Conservation (phyloP, 2,797 vertebrate genomes). For the Erethizon dorsatum region DNA sequence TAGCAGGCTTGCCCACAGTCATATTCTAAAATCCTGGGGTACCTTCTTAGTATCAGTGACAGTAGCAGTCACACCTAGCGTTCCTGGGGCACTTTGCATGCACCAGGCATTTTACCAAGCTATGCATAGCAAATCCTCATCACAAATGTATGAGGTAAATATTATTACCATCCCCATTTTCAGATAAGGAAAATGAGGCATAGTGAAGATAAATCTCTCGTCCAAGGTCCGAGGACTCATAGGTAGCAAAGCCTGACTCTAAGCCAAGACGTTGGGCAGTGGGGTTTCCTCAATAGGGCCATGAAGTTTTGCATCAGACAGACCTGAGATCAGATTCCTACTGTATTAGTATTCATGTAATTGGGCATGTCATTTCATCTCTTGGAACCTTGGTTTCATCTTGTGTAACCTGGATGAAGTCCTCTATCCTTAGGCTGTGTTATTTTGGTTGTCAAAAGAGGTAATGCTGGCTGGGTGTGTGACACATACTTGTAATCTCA, state of each 20-base stretch:
- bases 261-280: neutral
- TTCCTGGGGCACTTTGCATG: neutral
- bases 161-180: neutral
- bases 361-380: neutral
- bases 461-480: neutral
- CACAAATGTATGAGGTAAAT: neutral
- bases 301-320: neutral
- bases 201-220: neutral
- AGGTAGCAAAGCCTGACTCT: neutral
- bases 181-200: neutral
- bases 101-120: neutral
- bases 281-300: neutral
- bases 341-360: no score
- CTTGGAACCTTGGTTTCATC: neutral
- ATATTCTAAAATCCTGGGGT: neutral
- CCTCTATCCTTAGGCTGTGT: neutral
- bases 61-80: no score
- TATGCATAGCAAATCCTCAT: neutral
- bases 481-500: neutral
- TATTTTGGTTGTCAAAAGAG: neutral
- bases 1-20: neutral
- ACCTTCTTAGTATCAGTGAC: neutral
- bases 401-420: neutral
- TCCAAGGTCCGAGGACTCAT: neutral
- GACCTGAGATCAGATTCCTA: neutral